Evolutionary conservation across 2,113 vertebrate species (phyloP), one percentile per base, ranked within the genome.

Genomic region (Lophura nycthemera): DNA sequence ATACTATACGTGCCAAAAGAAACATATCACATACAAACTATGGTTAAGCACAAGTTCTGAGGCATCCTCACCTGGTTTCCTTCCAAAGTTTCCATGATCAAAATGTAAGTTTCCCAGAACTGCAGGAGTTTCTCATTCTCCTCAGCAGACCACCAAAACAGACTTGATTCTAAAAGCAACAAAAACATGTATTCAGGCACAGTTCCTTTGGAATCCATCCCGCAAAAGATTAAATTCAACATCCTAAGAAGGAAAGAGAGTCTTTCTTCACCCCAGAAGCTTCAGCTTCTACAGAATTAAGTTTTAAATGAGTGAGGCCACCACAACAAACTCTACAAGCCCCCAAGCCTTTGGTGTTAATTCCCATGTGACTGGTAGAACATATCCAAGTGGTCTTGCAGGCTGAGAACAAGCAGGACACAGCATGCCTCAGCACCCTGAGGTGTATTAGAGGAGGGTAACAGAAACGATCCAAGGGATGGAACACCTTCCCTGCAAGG

Each of bases 61-160:
- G 8, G 48, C 6, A 18, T 43, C 78, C 95, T 70, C 76, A 99
- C 99, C 98, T 99, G 99, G 95, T 99, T 99, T 96, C 99, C 99
- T 95, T 99, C 99, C 65, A 99, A 86, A 6, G 99, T 99, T 88
- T 99, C 99, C 98, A 99, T 98, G 56, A 99, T 97, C 97, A 99
- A 96, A 11, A 98, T 97, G 9, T 98, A 99, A 78, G 99, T 98
- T 93, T 99, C 98, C 99, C 99, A 99, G 88, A 99, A 99, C 40
- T 97, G 97, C 12, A 97, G 83, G 0, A 99, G 97, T 7, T 98
- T 38, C 45, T 97, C 96, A 32, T 96, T 98, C 89, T 96, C 96
- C 85, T 97, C 96, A 7, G 97, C 92, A 9, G 92, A 96, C 99
- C 99, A 99, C 97, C 97, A 99, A 43, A 99, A 99, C 43, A 64